Base-by-base conservation (phyloP, 2,888 invertebrate genomes). In the Cinara cedri region DNA sequence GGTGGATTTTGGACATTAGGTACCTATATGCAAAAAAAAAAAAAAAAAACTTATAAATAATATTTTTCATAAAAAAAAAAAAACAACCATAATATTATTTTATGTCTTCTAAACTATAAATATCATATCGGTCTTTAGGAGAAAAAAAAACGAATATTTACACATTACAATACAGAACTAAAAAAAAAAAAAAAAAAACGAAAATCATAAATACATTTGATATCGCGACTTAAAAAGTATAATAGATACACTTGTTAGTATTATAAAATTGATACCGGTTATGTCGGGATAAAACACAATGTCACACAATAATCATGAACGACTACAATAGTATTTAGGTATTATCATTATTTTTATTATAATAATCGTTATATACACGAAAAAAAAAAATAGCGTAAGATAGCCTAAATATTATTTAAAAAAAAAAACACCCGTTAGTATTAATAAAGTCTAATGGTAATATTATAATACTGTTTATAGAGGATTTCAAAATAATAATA, bases 1-100 rank as follows among this genome's bases (percentile, higher is more conserved):
- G 63, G 74, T 75, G 74, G 74, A 75, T 65, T 65, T 75, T 75
- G 74, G 74, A 74, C 63, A 42, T 54, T 74, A 74, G 74, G 63
- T 75, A 75, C 74, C 74, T 75, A 65, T 54, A 75, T 75, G 42
- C 21, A 75, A 65, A 63, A 74, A 74, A 74, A 51, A 74, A 74
- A 74, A 74, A 63, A 74, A 74, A n/a, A 26, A 55, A 19, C 42
- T 49, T 72, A 72, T 60, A 72, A 55, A 70, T 19, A 46, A 49
- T 24, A n/a, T 72, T 72, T 49, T 72, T n/a, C 16, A 6, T 34
- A 34, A 26, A 62, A 72, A 44, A 72, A 72, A 72, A 49, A 34
- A 16, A 34, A 34, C 34, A 34, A 34, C 34, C 34, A 6, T 34
- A 34, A 46, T 19, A 63, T 51, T 34, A 62, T 21, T 14, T 24